Evolutionary conservation across 2,888 invertebrate species (phyloP).

Genomic region (Oscheius sp.): DNA sequence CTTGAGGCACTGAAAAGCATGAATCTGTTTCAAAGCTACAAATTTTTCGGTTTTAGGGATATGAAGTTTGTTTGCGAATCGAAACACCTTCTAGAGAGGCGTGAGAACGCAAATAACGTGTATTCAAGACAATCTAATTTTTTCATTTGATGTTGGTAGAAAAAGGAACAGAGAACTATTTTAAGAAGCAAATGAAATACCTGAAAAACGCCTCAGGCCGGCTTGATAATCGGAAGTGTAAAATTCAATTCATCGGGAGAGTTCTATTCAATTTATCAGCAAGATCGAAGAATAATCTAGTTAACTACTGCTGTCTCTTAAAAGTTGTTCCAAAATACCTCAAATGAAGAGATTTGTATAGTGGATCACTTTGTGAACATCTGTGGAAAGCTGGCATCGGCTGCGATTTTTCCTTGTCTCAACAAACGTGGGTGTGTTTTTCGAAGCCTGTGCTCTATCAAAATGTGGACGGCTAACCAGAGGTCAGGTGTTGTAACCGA

Average conservation of each 20-base stretch:
- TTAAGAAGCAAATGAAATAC: too few relatives aligned
- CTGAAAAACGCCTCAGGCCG: too few relatives aligned
- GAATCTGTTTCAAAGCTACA: neutral
- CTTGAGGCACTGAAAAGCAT: conserved; percentile 41
- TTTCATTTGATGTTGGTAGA: too few relatives aligned
- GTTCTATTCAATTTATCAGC: too few relatives aligned
- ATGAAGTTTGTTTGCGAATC: neutral
- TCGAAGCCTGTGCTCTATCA: neutral
- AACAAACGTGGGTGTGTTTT: conserved; percentile 15
- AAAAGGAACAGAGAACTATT: too few relatives aligned
- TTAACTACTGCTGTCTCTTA: neutral
- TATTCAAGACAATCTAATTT: too few relatives aligned
- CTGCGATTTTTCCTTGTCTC: neutral
- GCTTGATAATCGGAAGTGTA: too few relatives aligned
- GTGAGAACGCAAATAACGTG: conserved; percentile 24
- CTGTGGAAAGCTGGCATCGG: neutral
- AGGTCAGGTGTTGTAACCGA: conserved; percentile 27
- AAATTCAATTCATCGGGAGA: too few relatives aligned
- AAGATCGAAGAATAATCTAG: too few relatives aligned
- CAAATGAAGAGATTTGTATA: neutral
- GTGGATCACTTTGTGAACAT: neutral
- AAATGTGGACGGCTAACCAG: conserved; percentile 21
- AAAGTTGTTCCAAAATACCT: neutral
- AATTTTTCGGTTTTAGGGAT: neutral
- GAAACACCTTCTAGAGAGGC: conserved; percentile 28